These are phyloP conservation scores for Acromyrmex charruanus DNA, from an alignment of 1,140 invertebrate species.

Conservation along the genomic window DNA sequence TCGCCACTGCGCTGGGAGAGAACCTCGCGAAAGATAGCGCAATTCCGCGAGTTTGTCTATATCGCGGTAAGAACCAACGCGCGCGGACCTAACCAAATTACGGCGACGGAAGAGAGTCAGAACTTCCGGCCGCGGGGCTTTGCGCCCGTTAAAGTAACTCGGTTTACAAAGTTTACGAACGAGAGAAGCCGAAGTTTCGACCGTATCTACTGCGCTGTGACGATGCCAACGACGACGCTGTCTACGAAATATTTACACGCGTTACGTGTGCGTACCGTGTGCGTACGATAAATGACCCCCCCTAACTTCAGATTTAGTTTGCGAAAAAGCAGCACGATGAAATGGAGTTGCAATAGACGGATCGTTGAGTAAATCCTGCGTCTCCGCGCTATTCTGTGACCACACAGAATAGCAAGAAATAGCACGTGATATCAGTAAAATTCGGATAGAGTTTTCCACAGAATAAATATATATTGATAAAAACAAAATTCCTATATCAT, in stretches of 20 bases:
- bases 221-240: conserved; percentile 6
- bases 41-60: conserved; percentile 67
- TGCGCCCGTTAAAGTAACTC: conserved; percentile 75
- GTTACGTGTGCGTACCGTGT: conserved; percentile 5
- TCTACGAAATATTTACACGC: conserved; percentile 61
- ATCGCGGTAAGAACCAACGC: conserved; percentile 72
- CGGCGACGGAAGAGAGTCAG: conserved; percentile 67
- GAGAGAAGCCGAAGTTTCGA: conserved; percentile 63
- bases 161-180: conserved; percentile 76
- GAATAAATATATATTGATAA: no score
- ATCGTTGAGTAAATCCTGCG: not conserved
- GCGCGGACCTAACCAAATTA: conserved; percentile 72
- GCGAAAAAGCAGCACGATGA: conserved; percentile 20
- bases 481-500: no score
- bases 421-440: not conserved
- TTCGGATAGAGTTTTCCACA: no score
- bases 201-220: conserved; percentile 48
- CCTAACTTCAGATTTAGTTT: conserved; percentile 44
- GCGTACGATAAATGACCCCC: conserved; percentile 35
- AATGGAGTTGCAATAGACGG: not conserved
- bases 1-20: not conserved
- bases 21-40: conserved; percentile 47
- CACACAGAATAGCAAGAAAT: not conserved
- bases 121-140: conserved; percentile 61
- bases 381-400: not conserved